Evolutionary conservation across 2,888 invertebrate genomes (phyloP).

Genomic region (Brassicogethes aeneus): DNA sequence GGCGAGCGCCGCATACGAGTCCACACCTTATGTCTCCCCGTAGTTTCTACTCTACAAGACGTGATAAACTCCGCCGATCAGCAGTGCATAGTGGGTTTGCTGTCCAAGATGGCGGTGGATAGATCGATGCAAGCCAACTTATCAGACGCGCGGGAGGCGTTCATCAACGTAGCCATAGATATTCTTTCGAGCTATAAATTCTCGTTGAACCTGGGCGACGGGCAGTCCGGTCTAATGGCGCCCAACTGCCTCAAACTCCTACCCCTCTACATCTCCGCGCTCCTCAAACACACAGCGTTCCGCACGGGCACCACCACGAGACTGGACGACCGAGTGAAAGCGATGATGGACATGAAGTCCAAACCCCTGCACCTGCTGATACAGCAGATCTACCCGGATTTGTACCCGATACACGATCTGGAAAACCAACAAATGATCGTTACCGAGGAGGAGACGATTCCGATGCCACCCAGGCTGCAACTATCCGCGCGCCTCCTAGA

Average conservation of each 20-base stretch:
- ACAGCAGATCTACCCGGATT: constrained; percentile 81
- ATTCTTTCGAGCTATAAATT: constrained; percentile 67
- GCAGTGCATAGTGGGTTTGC: constrained; percentile 82
- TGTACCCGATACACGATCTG: constrained; percentile 79
- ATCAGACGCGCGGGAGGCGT: constrained; percentile 90
- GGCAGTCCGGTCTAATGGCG: constrained; percentile 57
- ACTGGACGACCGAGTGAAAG: constrained; percentile 85
- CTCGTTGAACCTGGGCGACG: constrained; percentile 53
- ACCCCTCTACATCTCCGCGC: constrained; percentile 80
- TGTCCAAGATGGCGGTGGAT: constrained; percentile 98
- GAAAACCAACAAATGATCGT: constrained; percentile 35
- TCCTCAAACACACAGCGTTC: constrained; percentile 87
- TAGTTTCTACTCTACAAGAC: constrained; percentile 75
- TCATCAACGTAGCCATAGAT: constrained; percentile 92
- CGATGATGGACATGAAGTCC: constrained; percentile 90
- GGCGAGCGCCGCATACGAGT: constrained; percentile 95
- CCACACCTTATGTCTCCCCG: constrained; percentile 92
- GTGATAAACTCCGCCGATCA: constrained; percentile 87
- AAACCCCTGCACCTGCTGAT: constrained; percentile 73
- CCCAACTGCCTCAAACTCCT: constrained; percentile 71
- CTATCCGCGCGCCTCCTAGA: constrained; percentile 75
- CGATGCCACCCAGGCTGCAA: constrained; percentile 71
- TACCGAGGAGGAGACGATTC: constrained; percentile 38
- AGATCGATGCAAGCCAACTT: constrained; percentile 77
- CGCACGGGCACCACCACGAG: constrained; percentile 79